Evolutionary conservation across 1,140 invertebrate species (phyloP), one percentile per base, ranked within the genome.

Genomic region (Drosophila bocki): DNA sequence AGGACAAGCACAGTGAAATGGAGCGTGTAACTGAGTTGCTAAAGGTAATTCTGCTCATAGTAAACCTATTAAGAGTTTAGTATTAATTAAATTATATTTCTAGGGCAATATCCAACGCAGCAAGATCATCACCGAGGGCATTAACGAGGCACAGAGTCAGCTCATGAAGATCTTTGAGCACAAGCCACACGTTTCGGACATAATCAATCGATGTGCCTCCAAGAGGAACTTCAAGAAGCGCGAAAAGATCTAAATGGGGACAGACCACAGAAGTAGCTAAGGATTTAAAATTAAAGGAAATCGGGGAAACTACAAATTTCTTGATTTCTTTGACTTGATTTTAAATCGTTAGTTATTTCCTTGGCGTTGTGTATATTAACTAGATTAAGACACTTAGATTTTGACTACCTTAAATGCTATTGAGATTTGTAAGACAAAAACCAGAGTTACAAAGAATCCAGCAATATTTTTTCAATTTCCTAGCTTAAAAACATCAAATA

Each of bases 71-170:
- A 15, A 8, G 3, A 3, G 45, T 47, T 22, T 1, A 15, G 19
- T 47, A 26, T 13, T 37, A 15, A 53, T 26, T 32, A 11, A 19
- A 42, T 17, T 5, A 33, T 6, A 17, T 45, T 53, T 94, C 61
- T 93, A 98, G 96, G 98, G 97, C 41, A 99, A 99, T 93, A 96
- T 99, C 91, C 98, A 99, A 93, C 95, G 98, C 50, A 98, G 97
- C 92, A 97, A 96, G 94, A 96, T 99, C 47, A 97, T 99, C 39
- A 96, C 96, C 58, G 98, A 99, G 93, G 98, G 98, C 69, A 96
- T 99, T 92, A 94, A 95, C 78, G 98, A 99, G 93, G 96, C 97
- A 0, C 96, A 96, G 79, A 94, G 95, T 44, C 96, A 98, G 91
- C 95, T 99, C 48, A 95, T 97, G 82, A 96, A 97, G 90, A 96